Conservation (phyloP, 1,140 invertebrate genomes). For the Drosophila kurseongensis region DNA sequence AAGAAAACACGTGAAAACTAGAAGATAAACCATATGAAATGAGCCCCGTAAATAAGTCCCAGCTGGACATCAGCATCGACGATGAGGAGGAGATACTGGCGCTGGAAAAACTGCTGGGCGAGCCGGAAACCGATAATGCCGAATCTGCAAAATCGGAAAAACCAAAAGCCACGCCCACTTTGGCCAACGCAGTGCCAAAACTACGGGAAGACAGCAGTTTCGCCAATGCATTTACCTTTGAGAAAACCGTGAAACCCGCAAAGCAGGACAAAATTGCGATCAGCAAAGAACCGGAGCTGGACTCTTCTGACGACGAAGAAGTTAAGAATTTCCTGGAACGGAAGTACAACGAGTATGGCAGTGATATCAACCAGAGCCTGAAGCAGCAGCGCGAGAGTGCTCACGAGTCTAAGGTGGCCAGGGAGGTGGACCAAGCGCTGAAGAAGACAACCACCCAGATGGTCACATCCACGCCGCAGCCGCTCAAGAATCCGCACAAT, state of each 20-base stretch:
- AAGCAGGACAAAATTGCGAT: background rate
- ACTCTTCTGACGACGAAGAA: slow-evolving; percentile 93
- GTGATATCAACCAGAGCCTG: slow-evolving; percentile 88
- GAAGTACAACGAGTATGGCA: slow-evolving; percentile 90
- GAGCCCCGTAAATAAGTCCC: slow-evolving; percentile 50
- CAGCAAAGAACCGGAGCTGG: slow-evolving; percentile 74
- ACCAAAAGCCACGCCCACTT: slow-evolving; percentile 16
- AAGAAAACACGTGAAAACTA: slow-evolving; percentile 1
- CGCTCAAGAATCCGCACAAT: slow-evolving; percentile 63
- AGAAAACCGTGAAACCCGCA: slow-evolving; percentile 41
- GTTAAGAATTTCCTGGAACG: slow-evolving; percentile 89
- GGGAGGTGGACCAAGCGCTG: slow-evolving; percentile 79
- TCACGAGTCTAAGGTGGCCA: slow-evolving; percentile 83
- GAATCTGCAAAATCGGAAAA: slow-evolving; percentile 31
- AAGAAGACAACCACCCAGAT: slow-evolving; percentile 49
- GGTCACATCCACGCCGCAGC: slow-evolving; percentile 77
- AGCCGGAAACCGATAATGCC: slow-evolving; percentile 54
- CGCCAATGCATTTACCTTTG: slow-evolving; percentile 70
- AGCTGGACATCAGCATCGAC: slow-evolving; percentile 61
- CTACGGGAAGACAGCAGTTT: slow-evolving; percentile 75
- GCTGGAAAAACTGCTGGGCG: slow-evolving; percentile 66
- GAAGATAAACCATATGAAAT: slow-evolving; percentile 12
- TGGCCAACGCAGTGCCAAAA: slow-evolving; percentile 46
- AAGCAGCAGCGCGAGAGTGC: slow-evolving; percentile 85
- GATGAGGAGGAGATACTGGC: slow-evolving; percentile 73